A percentile compares a stretch with the other conserved stretches of the same genome.
Evolutionary conservation across 2,888 invertebrate species (phyloP).

Genomic region (Plemyria rubiginata): DNA sequence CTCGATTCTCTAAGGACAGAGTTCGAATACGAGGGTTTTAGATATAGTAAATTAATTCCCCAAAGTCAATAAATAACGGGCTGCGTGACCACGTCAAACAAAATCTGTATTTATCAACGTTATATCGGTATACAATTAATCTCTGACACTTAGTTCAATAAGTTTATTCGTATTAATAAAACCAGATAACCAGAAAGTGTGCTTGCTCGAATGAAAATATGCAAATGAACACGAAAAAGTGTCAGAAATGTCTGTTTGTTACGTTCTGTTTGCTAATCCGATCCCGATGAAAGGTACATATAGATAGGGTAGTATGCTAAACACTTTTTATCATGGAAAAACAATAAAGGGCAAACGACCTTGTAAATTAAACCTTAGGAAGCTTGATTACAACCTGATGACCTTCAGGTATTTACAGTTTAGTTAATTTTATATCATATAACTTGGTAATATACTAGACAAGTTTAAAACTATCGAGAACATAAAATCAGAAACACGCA

Average conservation of each 20-base stretch:
- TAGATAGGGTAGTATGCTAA: no score
- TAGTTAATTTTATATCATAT: background rate
- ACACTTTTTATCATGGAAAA: no score
- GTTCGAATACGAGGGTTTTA: constrained; percentile 27
- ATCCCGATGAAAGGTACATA: no score
- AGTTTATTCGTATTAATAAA: constrained; percentile 2
- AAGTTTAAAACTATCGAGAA: constrained; percentile 1
- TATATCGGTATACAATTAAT: constrained; percentile 27
- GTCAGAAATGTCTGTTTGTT: no score
- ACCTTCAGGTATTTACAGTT: background rate
- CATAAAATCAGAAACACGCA: constrained; percentile 22
- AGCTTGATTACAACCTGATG: no score
- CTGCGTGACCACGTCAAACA: constrained; percentile 37
- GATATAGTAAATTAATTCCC: constrained; percentile 38
- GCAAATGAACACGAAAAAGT: no score
- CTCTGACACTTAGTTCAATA: constrained; percentile 21
- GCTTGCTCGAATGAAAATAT: no score
- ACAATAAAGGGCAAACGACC: no score
- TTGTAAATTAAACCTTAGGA: no score
- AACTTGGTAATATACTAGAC: background rate
- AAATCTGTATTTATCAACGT: constrained; percentile 31
- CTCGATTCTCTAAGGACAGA: constrained; percentile 21
- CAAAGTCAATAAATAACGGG: constrained; percentile 39
- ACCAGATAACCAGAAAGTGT: background rate
- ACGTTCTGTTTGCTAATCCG: no score